A percentile compares a stretch with the other conserved stretches of the same genome.
Conservation (phyloP, 2,113 vertebrate species). For the Brachypodius melanocephalos region DNA sequence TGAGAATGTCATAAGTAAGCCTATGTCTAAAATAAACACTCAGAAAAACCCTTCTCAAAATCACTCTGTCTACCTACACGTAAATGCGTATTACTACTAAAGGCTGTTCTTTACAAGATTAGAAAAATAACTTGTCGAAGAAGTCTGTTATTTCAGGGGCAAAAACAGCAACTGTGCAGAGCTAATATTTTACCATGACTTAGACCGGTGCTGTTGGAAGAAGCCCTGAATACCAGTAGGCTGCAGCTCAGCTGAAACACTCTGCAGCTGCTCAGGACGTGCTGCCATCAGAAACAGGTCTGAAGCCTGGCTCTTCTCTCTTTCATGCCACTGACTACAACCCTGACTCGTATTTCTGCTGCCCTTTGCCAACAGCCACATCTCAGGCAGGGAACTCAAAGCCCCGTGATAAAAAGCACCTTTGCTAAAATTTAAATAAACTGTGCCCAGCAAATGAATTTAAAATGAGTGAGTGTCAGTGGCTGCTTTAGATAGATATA, state of each 20-base stretch:
- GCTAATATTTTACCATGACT: neutral
- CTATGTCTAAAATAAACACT: neutral
- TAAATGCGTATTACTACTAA: neutral
- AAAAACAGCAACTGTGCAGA: neutral
- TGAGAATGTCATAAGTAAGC: conserved; percentile 25
- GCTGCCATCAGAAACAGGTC: conserved; percentile 38
- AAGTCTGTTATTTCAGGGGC: neutral
- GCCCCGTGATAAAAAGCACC: neutral
- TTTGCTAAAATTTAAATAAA: neutral
- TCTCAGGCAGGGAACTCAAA: neutral
- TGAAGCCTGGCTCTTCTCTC: neutral
- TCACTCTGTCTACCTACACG: neutral
- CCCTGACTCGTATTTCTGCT: neutral
- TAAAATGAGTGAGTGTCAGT: neutral
- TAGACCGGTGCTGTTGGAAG: neutral
- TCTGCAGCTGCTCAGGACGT: conserved; percentile 21
- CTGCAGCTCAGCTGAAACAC: conserved; percentile 16
- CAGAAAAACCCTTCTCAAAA: neutral
- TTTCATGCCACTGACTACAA: neutral
- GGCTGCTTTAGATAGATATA: neutral
- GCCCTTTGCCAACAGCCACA: neutral
- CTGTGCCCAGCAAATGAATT: neutral
- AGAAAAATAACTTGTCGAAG: neutral
- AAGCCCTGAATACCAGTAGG: neutral
- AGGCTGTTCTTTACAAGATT: neutral